Evolutionary conservation across 2,797 vertebrate species (phyloP).

Genomic region (Octomys mimax): DNA sequence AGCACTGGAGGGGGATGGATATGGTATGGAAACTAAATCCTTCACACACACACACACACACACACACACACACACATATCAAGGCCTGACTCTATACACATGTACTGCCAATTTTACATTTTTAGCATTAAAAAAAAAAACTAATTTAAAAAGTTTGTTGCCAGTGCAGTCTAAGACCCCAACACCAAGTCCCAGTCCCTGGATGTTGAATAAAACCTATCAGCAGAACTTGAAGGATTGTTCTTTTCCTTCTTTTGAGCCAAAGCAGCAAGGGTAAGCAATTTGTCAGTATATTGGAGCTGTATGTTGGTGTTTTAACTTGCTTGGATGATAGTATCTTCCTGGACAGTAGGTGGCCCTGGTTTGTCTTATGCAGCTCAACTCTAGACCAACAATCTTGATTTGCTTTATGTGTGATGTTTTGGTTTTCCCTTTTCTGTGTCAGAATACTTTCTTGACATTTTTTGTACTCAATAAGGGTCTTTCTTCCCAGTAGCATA

Average conservation of each 20-base stretch:
- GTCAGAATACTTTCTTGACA: constrained; percentile 23
- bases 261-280: neutral
- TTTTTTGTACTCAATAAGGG: neutral
- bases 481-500: neutral
- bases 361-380: neutral
- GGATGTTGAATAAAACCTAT: neutral
- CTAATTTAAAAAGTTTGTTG: constrained; percentile 2
- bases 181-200: constrained; percentile 20
- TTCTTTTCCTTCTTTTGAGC: neutral
- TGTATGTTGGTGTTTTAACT: neutral
- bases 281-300: neutral
- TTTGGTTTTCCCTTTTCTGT: neutral
- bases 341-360: neutral
- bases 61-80: neutral
- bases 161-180: neutral
- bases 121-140: neutral
- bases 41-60: neutral
- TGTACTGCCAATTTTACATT: neutral
- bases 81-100: neutral
- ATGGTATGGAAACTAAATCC: neutral
- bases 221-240: neutral
- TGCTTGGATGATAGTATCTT: constrained; percentile 6
- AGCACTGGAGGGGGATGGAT: neutral
- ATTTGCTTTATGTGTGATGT: neutral
- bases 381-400: neutral